A percentile compares a stretch with the other conserved stretches of the same genome.
Conservation (phyloP, 2,113 vertebrate species). For the Theropithecus gelada region DNA sequence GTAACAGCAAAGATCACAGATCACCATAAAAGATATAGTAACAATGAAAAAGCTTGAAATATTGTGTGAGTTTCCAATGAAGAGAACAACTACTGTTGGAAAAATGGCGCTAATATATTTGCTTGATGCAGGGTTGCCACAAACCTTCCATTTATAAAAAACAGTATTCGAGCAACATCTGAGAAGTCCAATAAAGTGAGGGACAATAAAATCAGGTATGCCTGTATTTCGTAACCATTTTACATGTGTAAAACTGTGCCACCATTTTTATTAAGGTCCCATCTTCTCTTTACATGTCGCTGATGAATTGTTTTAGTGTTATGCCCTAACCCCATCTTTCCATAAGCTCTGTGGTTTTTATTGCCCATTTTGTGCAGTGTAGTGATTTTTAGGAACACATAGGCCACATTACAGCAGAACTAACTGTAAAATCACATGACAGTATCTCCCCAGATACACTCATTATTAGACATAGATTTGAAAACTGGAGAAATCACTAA, state of each 20-base stretch:
- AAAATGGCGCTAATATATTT: background rate
- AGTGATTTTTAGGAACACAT: background rate
- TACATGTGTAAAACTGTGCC: background rate
- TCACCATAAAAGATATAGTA: background rate
- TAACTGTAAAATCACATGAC: background rate
- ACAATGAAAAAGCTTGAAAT: background rate
- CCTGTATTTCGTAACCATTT: background rate
- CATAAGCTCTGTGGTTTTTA: background rate
- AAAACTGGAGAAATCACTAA: slow-evolving; percentile 2
- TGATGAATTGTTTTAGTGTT: background rate
- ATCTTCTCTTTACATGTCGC: background rate
- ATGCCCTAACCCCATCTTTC: background rate
- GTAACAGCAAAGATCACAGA: background rate
- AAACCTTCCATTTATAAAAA: background rate
- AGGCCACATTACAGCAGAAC: background rate
- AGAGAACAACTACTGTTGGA: background rate
- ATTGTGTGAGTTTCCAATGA: background rate
- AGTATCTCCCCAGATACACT: background rate
- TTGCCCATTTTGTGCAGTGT: background rate
- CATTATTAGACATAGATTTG: background rate
- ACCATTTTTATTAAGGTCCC: background rate
- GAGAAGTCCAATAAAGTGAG: background rate
- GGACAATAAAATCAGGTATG: background rate
- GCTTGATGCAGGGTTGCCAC: background rate
- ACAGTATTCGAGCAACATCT: background rate